These are phyloP conservation scores for Diploscapter pachys DNA, from an alignment of 1,140 invertebrate species.

Conservation along the genomic window DNA sequence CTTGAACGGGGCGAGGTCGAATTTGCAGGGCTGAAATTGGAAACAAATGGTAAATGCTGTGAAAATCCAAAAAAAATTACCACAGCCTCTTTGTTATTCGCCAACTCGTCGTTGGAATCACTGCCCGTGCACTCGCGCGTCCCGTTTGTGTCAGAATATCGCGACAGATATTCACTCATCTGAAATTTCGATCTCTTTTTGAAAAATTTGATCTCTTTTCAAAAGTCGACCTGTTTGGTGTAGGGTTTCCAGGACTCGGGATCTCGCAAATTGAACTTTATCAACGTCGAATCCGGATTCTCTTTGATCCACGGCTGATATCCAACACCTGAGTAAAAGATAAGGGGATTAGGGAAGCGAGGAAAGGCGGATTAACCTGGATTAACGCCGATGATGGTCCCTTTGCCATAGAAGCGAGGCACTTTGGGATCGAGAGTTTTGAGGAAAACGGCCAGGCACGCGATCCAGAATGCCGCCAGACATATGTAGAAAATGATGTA, in stretches of 20 bases:
- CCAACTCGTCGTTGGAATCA: conserved; percentile 19
- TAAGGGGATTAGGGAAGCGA: conserved; percentile 4
- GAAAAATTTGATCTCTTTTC: neutral
- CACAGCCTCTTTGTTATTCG: conserved; percentile 10
- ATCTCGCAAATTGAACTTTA: conserved; percentile 52
- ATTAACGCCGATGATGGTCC: conserved; percentile 58
- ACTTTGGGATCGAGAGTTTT: conserved; percentile 52
- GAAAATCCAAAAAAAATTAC: no score
- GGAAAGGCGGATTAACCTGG: conserved; percentile 42
- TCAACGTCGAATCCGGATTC: conserved; percentile 56
- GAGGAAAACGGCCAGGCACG: conserved; percentile 51
- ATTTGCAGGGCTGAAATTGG: conserved; percentile 46
- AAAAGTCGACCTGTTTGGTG: conserved; percentile 39
- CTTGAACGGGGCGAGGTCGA: conserved; percentile 43
- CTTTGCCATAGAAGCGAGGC: conserved; percentile 57
- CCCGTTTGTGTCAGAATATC: conserved; percentile 45
- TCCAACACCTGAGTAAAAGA: conserved; percentile 47
- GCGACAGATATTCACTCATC: conserved; percentile 47
- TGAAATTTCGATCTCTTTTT: neutral
- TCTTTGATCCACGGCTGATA: conserved; percentile 58
- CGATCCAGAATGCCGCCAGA: conserved; percentile 55
- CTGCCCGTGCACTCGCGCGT: conserved; percentile 42
- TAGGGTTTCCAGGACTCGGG: conserved; percentile 33
- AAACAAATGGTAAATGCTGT: neutral
- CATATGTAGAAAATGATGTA: conserved; percentile 56